Percentiles rank a stretch among this genome's conserved stretches.
Conservation (phyloP, 1,140 invertebrate genomes). For the Drosophila kepulauana region DNA sequence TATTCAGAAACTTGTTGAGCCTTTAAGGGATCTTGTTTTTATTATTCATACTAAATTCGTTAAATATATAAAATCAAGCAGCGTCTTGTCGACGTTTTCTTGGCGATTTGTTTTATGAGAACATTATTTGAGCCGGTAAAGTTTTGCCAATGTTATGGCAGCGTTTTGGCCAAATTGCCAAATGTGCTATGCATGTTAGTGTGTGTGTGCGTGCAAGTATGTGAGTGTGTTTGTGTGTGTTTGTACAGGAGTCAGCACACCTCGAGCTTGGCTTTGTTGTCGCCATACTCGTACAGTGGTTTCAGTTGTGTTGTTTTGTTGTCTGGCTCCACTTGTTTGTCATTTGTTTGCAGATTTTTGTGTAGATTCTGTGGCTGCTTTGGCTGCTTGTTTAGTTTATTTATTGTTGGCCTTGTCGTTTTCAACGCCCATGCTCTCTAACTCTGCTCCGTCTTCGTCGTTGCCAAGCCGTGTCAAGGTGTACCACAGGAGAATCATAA, state of each 20-base stretch:
- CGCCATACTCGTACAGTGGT: constrained; percentile 43
- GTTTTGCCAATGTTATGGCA: constrained; percentile 46
- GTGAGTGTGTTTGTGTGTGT: constrained; percentile 13
- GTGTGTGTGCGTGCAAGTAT: constrained; percentile 1
- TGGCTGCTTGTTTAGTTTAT: constrained; percentile 78
- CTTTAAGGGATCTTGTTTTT: too few species aligned
- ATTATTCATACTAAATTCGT: too few species aligned
- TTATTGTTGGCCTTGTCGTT: constrained; percentile 66
- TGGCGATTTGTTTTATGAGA: background rate
- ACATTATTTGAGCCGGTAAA: constrained; percentile 17
- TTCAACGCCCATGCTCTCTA: constrained; percentile 7
- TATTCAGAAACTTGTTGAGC: too few species aligned
- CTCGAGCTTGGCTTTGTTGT: constrained; percentile 26
- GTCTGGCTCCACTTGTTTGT: constrained; percentile 75
- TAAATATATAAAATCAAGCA: too few species aligned
- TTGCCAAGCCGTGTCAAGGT: constrained; percentile 73
- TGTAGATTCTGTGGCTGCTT: constrained; percentile 80
- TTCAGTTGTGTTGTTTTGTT: constrained; percentile 70
- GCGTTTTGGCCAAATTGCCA: constrained; percentile 54
- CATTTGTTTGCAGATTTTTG: constrained; percentile 83
- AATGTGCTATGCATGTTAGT: constrained; percentile 18
- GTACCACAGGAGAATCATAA: constrained; percentile 61
- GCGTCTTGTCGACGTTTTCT: background rate
- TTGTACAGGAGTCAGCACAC: constrained; percentile 25
- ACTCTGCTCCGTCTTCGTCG: background rate